Evolutionary conservation across 2,888 invertebrate species (phyloP).

Genomic region (Tromatobia lineatoria): DNA sequence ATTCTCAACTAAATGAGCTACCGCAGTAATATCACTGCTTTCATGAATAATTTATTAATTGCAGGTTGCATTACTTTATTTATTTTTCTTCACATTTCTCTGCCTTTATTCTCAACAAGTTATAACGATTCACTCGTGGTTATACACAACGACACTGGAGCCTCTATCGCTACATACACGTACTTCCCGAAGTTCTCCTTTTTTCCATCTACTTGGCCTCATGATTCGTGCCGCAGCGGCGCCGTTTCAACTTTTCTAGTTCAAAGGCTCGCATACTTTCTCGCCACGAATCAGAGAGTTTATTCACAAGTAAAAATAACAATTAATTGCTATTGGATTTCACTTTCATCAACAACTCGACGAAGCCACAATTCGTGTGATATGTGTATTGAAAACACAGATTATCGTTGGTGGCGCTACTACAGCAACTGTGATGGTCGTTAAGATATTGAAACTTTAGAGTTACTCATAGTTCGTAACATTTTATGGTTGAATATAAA

Average conservation of each 20-base stretch:
- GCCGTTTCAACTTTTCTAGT: constrained; percentile 33
- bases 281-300: constrained; percentile 33
- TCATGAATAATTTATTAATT: constrained; percentile 66
- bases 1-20: constrained; percentile 32
- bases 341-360: neutral
- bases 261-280: constrained; percentile 49
- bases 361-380: neutral
- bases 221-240: constrained; percentile 24
- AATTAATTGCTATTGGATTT: constrained; percentile 22
- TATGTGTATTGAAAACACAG: constrained; percentile 12
- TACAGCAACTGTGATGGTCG: no score
- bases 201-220: neutral
- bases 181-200: constrained; percentile 32
- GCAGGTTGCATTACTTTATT: constrained; percentile 33
- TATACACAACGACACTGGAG: constrained; percentile 18
- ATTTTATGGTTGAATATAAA: no score
- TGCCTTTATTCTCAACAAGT: constrained; percentile 10
- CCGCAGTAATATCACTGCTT: constrained; percentile 35
- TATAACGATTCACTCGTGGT: neutral
- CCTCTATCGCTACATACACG: neutral
- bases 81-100: constrained; percentile 32
- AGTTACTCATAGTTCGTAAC: no score
- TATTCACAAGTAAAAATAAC: neutral
- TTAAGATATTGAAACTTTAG: no score
- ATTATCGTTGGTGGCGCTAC: no score